Evolutionary conservation across 2,113 vertebrate genomes (phyloP).

Genomic region (Pleuronectes platessa): DNA sequence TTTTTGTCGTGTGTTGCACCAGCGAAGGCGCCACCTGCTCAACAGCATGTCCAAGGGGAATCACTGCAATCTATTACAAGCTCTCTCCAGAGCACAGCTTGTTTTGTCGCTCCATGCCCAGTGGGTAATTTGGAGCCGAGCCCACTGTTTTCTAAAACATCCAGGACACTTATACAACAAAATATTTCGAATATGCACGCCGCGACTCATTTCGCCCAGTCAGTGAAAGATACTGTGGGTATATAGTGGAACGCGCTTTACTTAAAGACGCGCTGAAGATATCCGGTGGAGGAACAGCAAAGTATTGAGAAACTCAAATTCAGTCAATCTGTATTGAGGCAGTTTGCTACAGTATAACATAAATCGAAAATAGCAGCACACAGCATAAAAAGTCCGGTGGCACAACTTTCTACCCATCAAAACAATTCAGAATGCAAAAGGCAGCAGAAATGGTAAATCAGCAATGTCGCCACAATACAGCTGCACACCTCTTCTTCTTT

Average conservation of each 20-base stretch:
- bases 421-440: not conserved
- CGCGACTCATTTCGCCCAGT: conserved; percentile 14
- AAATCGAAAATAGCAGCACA: not conserved
- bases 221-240: conserved; percentile 11
- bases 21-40: conserved; percentile 81
- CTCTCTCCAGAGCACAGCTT: conserved; percentile 81
- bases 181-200: conserved; percentile 46
- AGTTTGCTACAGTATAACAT: not conserved
- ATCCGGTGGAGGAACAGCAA: not conserved
- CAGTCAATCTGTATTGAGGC: not conserved
- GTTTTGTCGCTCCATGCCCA: conserved; percentile 75
- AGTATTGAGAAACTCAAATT: not conserved
- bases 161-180: conserved; percentile 57
- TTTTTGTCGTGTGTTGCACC: conserved; percentile 78
- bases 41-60: conserved; percentile 80
- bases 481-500: not conserved
- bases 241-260: not conserved
- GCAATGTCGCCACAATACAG: not conserved
- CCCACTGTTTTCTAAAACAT: conserved; percentile 75
- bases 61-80: conserved; percentile 82
- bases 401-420: not conserved
- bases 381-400: not conserved
- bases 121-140: conserved; percentile 77
- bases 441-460: conserved; percentile 2
- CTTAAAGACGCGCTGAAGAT: not conserved